These are phyloP conservation scores for Dendroctonus valens DNA, from an alignment of 1,140 invertebrate species.

Conservation along the genomic window DNA sequence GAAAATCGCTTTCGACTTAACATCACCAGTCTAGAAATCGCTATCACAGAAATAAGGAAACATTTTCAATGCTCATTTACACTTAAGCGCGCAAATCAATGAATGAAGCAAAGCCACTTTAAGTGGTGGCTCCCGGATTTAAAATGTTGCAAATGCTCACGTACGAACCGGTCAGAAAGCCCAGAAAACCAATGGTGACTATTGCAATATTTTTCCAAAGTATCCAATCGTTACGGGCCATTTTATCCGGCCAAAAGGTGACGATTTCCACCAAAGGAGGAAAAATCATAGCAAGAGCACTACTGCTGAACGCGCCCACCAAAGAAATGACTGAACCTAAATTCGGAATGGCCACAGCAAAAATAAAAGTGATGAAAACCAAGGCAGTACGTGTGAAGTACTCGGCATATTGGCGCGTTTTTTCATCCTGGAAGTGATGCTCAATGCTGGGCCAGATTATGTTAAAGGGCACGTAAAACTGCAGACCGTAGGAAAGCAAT, in stretches of 20 bases:
- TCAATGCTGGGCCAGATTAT: conserved; percentile 80
- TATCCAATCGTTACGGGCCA: conserved; percentile 61
- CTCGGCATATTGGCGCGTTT: conserved; percentile 63
- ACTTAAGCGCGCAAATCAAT: neutral
- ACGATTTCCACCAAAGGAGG: conserved; percentile 90
- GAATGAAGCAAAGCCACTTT: conserved; percentile 2
- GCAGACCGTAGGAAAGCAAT: conserved; percentile 83
- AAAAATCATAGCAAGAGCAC: conserved; percentile 84
- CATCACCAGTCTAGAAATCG: no score
- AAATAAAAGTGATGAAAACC: conserved; percentile 76
- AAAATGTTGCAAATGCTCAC: conserved; percentile 71
- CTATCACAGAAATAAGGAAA: no score
- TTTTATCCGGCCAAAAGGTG: conserved; percentile 67
- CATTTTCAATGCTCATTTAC: no score
- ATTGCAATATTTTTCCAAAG: conserved; percentile 72
- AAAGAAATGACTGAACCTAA: conserved; percentile 86
- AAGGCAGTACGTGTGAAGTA: conserved; percentile 66
- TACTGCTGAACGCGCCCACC: conserved; percentile 87
- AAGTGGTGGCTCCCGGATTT: conserved; percentile 37
- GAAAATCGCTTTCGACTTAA: no score
- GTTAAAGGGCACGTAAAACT: conserved; percentile 90
- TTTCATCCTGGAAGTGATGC: conserved; percentile 59
- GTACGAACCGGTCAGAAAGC: conserved; percentile 78
- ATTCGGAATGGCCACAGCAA: conserved; percentile 82
- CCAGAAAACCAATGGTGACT: conserved; percentile 70